These are phyloP conservation scores for Periophthalmus modestus DNA, from an alignment of 2,113 vertebrate genomes.

Conservation along the genomic window DNA sequence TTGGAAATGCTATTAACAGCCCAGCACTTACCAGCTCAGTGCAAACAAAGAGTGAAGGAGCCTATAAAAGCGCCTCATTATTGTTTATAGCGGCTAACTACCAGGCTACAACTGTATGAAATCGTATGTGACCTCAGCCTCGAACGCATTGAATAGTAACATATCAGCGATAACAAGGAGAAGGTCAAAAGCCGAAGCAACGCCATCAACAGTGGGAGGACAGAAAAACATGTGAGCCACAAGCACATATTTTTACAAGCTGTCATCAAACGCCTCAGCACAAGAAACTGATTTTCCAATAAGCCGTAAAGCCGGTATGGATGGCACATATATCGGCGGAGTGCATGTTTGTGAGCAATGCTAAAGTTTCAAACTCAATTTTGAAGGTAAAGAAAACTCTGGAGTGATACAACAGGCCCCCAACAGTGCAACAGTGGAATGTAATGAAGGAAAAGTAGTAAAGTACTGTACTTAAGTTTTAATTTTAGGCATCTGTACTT, in stretches of 20 bases:
- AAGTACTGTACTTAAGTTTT: too few relatives aligned
- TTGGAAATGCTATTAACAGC: not conserved
- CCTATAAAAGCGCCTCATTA: slow-evolving; percentile 5
- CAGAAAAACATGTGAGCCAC: not conserved
- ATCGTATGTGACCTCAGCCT: slow-evolving; percentile 5
- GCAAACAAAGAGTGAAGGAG: slow-evolving; percentile 1
- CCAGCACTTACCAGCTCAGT: not conserved
- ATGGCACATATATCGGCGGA: not conserved
- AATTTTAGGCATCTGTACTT: too few relatives aligned
- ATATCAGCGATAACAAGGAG: not conserved
- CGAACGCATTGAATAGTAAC: slow-evolving; percentile 16
- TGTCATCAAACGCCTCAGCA: not conserved
- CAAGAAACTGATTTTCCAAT: not conserved
- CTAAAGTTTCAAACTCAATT: not conserved
- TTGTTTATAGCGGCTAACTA: slow-evolving; percentile 18
- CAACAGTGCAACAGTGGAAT: too few relatives aligned
- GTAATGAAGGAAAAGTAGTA: too few relatives aligned
- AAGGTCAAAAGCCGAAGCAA: slow-evolving; percentile 7
- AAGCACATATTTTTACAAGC: not conserved
- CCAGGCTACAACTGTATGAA: slow-evolving; percentile 33
- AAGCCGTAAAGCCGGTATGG: not conserved
- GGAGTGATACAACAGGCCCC: too few relatives aligned
- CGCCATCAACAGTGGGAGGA: slow-evolving; percentile 11
- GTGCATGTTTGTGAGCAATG: not conserved
- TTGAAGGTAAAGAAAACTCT: not conserved